These are phyloP conservation scores for Silvanus unidentatus DNA, from an alignment of 2,888 invertebrate species.

Conservation along the genomic window DNA sequence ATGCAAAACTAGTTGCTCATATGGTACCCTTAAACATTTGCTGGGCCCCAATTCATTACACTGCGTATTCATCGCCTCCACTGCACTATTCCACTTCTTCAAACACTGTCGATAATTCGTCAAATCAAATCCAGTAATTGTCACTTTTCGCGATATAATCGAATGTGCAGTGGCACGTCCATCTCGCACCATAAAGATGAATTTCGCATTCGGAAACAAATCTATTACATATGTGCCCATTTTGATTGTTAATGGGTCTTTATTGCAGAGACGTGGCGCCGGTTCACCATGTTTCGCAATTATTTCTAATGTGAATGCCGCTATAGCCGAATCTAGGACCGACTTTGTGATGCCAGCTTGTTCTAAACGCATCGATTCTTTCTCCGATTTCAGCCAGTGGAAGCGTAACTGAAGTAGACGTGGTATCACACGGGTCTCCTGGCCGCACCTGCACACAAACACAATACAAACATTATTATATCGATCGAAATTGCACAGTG, in stretches of 20 bases:
- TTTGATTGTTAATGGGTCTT: conserved; percentile 96
- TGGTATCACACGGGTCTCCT: conserved; percentile 95
- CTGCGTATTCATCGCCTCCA: conserved; percentile 90
- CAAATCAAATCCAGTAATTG: conserved; percentile 79
- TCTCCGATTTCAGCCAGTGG: conserved; percentile 92
- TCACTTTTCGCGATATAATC: conserved; percentile 67
- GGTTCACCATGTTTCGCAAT: conserved; percentile 95
- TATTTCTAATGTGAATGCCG: conserved; percentile 93
- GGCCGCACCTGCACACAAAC: conserved; percentile 69
- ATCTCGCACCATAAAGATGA: conserved; percentile 96
- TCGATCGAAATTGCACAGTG: neutral
- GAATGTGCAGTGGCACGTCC: conserved; percentile 98
- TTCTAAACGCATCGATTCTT: conserved; percentile 82
- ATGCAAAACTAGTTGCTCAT: conserved; percentile 95
- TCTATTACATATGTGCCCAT: conserved; percentile 92
- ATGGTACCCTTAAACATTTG: conserved; percentile 83
- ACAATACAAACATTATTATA: conserved; percentile 13
- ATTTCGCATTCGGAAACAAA: conserved; percentile 96
- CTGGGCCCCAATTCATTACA: conserved; percentile 74
- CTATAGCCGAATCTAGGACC: conserved; percentile 89
- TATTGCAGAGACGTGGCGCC: conserved; percentile 93
- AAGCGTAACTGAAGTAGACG: conserved; percentile 90
- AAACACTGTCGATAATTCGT: conserved; percentile 90
- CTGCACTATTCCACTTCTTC: conserved; percentile 94
- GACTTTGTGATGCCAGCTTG: conserved; percentile 92